Base-by-base conservation (phyloP, 2,888 invertebrate genomes). In the Acrocera orbiculus region DNA sequence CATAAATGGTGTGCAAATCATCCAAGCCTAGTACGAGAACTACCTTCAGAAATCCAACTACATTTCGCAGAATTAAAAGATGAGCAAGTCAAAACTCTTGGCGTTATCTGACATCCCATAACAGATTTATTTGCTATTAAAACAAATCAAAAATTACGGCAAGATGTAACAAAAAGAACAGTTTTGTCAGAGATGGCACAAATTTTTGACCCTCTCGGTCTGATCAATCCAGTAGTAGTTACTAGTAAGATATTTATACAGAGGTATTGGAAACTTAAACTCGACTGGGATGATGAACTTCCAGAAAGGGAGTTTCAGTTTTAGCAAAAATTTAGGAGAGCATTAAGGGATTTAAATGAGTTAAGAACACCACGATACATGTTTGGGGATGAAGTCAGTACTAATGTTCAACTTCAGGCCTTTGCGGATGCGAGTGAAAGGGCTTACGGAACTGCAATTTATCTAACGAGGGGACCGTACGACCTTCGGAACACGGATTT, bases 61-160 rank as follows among this genome's bases (percentile, higher is more conserved):
- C 10, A 22, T 10, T 22, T 22, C 3, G 10, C 4, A 6, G 22
- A 22, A 22, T 10, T 10, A n/a, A 3, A 22, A 6, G 22, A 22
- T 4, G n/a, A 8, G 4, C 22, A 22, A 10, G 8, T 22, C 4
- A 22, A 22, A 8, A 22, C 22, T 4, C 10, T 22, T 7, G 22
- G 4, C 9, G 10, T 22, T 2, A 4, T 22, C 4, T 22, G 4
- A n/a, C 22, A 22, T 22, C 22, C 22, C 2, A 8, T 22, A 9
- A 22, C 3, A 2, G 22, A 22, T 10, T 2, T 10, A 4, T 22
- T 22, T 3, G 8, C 4, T 4, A 3, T 22, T 9, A 7, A 9
- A 22, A 22, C 3, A 9, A 3, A 6, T 9, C 52, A 1, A 50
- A 57, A 44, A 38, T 60, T 22, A 47, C 54, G 37, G 40, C 50